Base-by-base conservation (phyloP, 2,888 invertebrate genomes). In the Drosophila sordidula region DNA sequence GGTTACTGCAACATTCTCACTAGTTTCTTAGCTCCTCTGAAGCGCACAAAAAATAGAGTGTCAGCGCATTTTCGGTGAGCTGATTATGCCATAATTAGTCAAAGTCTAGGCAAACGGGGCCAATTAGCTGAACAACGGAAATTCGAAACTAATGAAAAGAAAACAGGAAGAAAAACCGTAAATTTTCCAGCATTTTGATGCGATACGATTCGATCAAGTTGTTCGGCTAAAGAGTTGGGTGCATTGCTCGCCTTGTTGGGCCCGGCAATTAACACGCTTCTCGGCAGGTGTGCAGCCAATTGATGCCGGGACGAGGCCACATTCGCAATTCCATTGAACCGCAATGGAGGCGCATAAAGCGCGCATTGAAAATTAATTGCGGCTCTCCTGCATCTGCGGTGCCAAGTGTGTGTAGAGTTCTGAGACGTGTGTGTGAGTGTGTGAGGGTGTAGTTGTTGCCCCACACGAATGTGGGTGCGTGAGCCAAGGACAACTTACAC, bases 281-380 rank as follows among this genome's bases (percentile, higher is more conserved):
- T 22, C 36, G 67, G 85, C 87, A 69, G 67, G 70, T 50, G 69
- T 59, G 67, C 70, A 36, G 5, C 36, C 56, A 18, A 25, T 25
- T 38, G 39, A 46, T 36, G 29, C 42, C 38, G 47, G 64, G 41
- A 63, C 62, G 49, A 56, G 55, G 57, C 65, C 66, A 51, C 58
- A 71, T 59, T 65, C 57, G 75, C 59, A 78, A 64, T 77, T 47
- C 41, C 78, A 70, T 56, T 59, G 67, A 64, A 57, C 59, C 71
- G 74, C 74, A 80, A 69, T 62, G 74, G 59, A 74, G 87, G 76
- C 76, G 76, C 83, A 86, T 80, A 83, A 86, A 84, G 85, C 75
- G 67, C 57, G 52, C 88, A 89, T 87, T 85, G 85, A 75, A 89
- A 85, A 89, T 85, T 87, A 85, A 85, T 85, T 89, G 84, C 88